Evolutionary conservation across 2,888 invertebrate genomes (phyloP).

Genomic region (Cephus rjabovi): DNA sequence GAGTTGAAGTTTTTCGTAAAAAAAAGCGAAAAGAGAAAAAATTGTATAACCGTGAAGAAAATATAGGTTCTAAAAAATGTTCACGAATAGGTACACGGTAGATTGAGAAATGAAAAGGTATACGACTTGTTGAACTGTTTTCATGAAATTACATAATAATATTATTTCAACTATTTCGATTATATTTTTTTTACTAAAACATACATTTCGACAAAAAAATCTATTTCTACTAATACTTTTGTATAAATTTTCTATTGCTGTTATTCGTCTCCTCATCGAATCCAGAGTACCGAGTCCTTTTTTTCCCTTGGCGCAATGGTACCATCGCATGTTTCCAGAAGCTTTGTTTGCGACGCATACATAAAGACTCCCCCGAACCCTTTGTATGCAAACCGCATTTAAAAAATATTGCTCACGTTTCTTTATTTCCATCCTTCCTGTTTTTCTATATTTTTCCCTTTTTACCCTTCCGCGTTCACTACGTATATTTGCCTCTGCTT

Average conservation of each 20-base stretch:
- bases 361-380: not conserved
- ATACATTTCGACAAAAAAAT: not conserved
- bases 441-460: conserved; percentile 7
- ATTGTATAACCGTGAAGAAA: not conserved
- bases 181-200: not conserved
- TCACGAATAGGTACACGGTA: not conserved
- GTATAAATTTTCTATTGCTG: not conserved
- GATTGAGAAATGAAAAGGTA: not conserved
- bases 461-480: not conserved
- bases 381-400: conserved; percentile 16
- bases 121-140: not conserved
- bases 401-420: conserved; percentile 29
- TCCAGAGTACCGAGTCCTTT: not conserved
- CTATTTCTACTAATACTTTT: not conserved
- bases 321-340: not conserved
- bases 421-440: conserved; percentile 16
- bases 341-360: not conserved
- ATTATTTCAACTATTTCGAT: not conserved
- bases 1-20: not conserved
- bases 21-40: not conserved
- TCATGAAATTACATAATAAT: not conserved
- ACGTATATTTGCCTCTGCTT: not conserved
- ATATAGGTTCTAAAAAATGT: not conserved
- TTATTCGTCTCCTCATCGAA: not conserved
- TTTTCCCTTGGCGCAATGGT: not conserved